A percentile compares a stretch with the other conserved stretches of the same genome.
Conservation (phyloP, 2,797 vertebrate species). For the Hylomyscus alleni region DNA sequence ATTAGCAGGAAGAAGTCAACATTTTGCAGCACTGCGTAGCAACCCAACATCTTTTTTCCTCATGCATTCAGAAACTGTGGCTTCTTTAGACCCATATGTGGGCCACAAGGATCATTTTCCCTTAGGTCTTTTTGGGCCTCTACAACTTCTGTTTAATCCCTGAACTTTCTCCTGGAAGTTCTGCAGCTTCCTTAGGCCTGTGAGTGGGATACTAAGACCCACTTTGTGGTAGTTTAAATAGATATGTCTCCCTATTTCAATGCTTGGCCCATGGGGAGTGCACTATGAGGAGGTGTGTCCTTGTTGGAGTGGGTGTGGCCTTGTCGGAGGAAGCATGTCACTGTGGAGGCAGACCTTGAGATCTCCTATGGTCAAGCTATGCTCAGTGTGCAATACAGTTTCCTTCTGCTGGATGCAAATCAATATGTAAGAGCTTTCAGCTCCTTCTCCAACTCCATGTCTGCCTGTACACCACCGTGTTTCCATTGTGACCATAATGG, state of each 20-base stretch:
- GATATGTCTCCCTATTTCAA: neutral
- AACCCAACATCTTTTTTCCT: neutral
- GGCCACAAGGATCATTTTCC: neutral
- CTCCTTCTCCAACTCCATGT: neutral
- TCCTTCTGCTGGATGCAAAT: neutral
- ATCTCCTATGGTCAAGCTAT: neutral
- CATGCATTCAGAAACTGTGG: neutral
- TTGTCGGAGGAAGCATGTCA: neutral
- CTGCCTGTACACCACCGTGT: neutral
- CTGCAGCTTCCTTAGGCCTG: neutral
- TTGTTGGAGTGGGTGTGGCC: neutral
- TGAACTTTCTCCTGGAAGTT: neutral
- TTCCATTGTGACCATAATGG: neutral
- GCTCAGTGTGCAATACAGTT: neutral
- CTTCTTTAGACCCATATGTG: neutral
- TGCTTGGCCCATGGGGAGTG: neutral
- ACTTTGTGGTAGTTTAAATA: neutral
- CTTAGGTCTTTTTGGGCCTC: neutral
- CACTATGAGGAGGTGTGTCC: neutral
- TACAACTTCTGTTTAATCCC: neutral
- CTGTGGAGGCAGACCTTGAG: neutral
- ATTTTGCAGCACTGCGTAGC: neutral
- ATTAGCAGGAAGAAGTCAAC: neutral
- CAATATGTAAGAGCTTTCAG: neutral
- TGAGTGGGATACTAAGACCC: neutral